Conservation (phyloP, 2,113 vertebrate genomes). For the Oryzias woworae region DNA sequence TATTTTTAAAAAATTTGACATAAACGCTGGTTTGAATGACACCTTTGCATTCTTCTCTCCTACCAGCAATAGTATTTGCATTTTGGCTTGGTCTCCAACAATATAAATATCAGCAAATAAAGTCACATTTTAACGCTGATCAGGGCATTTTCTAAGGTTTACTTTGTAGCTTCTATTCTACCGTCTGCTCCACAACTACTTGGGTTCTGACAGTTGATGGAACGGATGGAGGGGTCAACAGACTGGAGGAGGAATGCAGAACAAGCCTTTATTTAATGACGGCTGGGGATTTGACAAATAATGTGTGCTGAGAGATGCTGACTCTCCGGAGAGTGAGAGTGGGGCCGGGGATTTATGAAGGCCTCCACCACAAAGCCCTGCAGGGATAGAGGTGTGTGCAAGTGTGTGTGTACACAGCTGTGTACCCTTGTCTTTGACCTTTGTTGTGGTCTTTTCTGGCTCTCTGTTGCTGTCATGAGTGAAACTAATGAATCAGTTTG, state of each 20-base stretch:
- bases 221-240: constrained; percentile 15
- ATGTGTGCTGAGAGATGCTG: constrained; percentile 67
- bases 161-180: no score
- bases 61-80: no score
- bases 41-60: no score
- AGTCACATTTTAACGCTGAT: no score
- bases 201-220: not conserved
- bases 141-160: no score
- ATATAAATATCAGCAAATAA: no score
- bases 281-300: constrained; percentile 64
- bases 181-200: no score
- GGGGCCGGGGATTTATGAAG: constrained; percentile 62
- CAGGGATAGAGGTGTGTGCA: constrained; percentile 29
- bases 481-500: constrained; percentile 31
- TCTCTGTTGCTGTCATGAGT: constrained; percentile 8
- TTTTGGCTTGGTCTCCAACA: no score
- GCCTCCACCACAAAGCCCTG: constrained; percentile 32
- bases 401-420: constrained; percentile 42
- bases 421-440: constrained; percentile 66
- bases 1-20: no score
- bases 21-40: no score
- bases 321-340: constrained; percentile 42
- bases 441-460: constrained; percentile 22
- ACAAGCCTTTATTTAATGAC: constrained; percentile 48
- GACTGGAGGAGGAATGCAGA: constrained; percentile 51